Conservation (phyloP, 2,113 vertebrate genomes). For the Anser brachyrhynchus region DNA sequence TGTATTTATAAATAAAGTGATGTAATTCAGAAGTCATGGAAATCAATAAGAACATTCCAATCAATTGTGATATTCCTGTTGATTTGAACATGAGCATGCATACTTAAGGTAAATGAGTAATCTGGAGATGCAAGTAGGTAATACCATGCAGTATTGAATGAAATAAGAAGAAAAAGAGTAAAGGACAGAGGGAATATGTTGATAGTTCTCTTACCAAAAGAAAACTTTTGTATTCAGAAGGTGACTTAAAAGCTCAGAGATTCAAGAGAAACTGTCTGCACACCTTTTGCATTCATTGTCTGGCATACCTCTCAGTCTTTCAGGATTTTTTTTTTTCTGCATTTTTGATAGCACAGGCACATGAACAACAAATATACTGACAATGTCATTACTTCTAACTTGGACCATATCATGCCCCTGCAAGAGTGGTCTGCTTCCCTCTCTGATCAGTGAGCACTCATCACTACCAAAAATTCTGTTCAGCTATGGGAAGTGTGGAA, state of each 20-base stretch:
- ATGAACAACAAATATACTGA: background rate
- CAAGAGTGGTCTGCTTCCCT: background rate
- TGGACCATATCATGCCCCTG: background rate
- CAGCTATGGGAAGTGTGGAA: background rate
- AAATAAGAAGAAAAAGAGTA: background rate
- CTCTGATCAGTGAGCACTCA: background rate
- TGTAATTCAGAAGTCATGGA: background rate
- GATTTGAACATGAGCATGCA: background rate
- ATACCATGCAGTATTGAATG: background rate
- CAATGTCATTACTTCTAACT: background rate
- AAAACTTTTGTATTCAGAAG: background rate
- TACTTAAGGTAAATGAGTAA: background rate
- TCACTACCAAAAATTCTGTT: background rate
- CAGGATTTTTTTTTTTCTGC: background rate
- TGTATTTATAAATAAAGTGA: background rate
- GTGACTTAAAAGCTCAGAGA: background rate
- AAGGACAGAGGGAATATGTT: background rate
- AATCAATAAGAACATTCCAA: background rate
- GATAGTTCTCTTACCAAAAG: background rate
- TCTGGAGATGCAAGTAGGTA: background rate
- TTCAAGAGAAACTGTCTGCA: background rate
- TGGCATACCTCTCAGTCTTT: background rate
- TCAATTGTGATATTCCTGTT: background rate
- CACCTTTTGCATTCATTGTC: background rate
- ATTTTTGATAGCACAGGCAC: background rate